Conservation (phyloP, 2,888 invertebrate genomes). For the Siphlonurus alternatus region DNA sequence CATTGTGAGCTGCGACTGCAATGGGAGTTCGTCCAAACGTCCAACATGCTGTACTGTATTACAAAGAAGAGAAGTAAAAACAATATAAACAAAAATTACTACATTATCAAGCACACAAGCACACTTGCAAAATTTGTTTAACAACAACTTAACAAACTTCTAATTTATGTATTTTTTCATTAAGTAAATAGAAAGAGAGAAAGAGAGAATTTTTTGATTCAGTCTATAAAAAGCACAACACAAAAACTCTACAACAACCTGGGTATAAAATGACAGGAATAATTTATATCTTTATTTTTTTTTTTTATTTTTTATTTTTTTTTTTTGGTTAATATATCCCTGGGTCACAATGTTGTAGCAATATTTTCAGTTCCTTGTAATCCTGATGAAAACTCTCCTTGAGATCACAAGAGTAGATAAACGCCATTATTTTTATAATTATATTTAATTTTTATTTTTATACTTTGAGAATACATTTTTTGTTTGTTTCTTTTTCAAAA, state of each 20-base stretch:
- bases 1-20: not conserved
- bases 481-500: not conserved
- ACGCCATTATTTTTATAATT: not conserved
- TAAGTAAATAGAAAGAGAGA: not conserved
- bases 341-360: constrained; percentile 3
- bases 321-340: not conserved
- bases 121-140: not conserved
- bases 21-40: not conserved
- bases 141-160: not conserved
- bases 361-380: constrained; percentile 2
- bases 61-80: not conserved
- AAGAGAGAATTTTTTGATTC: not conserved
- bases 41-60: not conserved
- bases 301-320: not conserved
- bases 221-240: not conserved
- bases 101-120: not conserved
- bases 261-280: not conserved
- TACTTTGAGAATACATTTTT: not conserved
- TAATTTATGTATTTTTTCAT: not conserved
- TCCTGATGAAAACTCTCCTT: not conserved
- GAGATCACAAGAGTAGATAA: not conserved
- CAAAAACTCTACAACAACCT: not conserved
- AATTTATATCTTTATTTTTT: not conserved
- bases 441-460: not conserved
- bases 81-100: not conserved